A percentile compares a stretch with the other conserved stretches of the same genome.
Evolutionary conservation across 1,140 invertebrate species (phyloP).

Genomic region (Zaprionus lachaisei): DNA sequence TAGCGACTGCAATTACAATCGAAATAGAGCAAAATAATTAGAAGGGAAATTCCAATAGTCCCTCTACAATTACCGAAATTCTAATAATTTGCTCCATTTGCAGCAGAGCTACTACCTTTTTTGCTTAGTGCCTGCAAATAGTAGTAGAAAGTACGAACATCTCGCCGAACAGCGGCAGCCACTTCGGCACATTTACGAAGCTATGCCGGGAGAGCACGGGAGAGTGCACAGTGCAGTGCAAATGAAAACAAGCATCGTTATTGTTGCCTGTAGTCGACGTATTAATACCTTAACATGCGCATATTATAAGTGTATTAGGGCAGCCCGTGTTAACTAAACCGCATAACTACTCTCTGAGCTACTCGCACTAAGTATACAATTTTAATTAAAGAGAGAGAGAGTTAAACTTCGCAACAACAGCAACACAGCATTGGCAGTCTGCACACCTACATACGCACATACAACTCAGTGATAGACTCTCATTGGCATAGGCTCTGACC

Average conservation of each 20-base stretch:
- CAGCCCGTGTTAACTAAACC: too few relatives aligned
- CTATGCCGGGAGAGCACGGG: neutral
- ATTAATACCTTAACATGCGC: slow-evolving; percentile 3
- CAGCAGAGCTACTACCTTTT: slow-evolving; percentile 30
- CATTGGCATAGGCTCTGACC: too few relatives aligned
- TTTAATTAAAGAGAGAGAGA: neutral
- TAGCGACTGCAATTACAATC: slow-evolving; percentile 27
- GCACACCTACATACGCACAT: too few relatives aligned
- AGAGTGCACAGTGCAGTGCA: slow-evolving; percentile 10
- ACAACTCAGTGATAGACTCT: too few relatives aligned
- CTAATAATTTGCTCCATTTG: slow-evolving; percentile 31
- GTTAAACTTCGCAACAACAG: neutral
- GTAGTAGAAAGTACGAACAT: slow-evolving; percentile 23
- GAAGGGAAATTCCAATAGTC: slow-evolving; percentile 1
- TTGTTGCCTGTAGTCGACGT: neutral
- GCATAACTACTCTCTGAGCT: neutral
- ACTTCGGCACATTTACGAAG: slow-evolving; percentile 17
- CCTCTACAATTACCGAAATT: slow-evolving; percentile 43
- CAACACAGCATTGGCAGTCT: too few relatives aligned
- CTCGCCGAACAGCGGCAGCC: neutral
- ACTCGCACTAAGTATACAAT: neutral
- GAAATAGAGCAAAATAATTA: neutral
- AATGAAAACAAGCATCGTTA: slow-evolving; percentile 8
- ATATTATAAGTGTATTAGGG: too few relatives aligned
- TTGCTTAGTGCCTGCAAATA: slow-evolving; percentile 3